Evolutionary conservation across 2,113 vertebrate genomes (phyloP), one percentile per base, ranked within the genome.

Genomic region (Varanus salvator): DNA sequence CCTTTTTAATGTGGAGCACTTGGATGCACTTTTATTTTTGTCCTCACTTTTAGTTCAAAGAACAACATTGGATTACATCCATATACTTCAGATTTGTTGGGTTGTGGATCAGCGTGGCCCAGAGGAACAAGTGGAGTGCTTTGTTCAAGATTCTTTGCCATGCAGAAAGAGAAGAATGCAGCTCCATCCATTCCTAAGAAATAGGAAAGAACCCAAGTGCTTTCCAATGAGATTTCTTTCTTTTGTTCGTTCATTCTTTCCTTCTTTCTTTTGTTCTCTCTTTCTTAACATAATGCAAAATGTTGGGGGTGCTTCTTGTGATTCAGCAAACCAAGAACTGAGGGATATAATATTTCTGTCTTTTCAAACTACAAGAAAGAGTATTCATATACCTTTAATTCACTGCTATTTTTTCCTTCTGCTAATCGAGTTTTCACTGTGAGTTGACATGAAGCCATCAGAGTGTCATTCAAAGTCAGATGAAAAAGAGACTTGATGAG

Each of bases 381-480:
- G 88, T 88, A 87, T 74, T 78, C 0, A 66, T 57, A 82, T 23
- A 19, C 14, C 85, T 64, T 34, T 78, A 80, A 88, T 91, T 93
- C 88, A 80, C 52, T 89, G 87, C 77, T 87, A 6, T 87, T 91
- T 94, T 96, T 89, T 89, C 76, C 50, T 93, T 92, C 87, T 93
- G 19, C 76, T 92, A 90, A 94, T 92, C 50, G 92, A 52, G 84
- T 89, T 95, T 90, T 78, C 74, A 86, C 75, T 80, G 54, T 87
- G 86, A 91, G 31, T 78, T 93, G 54, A 8, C 84, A 91, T 93
- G 90, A 89, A 94, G 84, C 69, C 92, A 86, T 89, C 92, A 92
- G 86, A 69, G 68, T 93, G 94, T 68, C 77, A 94, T 91, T 95
- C 93, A 92, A 85, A 92, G 60, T 80, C 44, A 80, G 75, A 57